Evolutionary conservation across 2,888 invertebrate species (phyloP), one percentile per base, ranked within the genome.

Genomic region (Synergus laeviventris): DNA sequence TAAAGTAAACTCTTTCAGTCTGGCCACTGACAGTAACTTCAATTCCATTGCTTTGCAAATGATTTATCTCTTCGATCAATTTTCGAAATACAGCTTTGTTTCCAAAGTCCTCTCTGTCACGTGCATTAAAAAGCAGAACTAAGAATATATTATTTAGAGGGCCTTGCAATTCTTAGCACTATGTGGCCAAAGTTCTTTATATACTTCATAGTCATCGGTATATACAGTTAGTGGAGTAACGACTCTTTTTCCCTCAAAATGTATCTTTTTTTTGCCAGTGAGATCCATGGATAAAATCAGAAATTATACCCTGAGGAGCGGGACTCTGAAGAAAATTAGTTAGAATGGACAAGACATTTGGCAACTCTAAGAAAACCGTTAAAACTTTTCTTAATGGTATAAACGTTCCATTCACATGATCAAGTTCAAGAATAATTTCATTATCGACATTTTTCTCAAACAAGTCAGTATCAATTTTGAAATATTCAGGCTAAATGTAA

Each of bases 371-470:
- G 16, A 61, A 36, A 61, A n/a, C 7, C 16, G 36, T 61, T 36
- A 61, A 31, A 61, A 61, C 61, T n/a, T 61, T 36, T 36, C 8
- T 61, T 61, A 61, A 16, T 16, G 36, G 16, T 61, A 61, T 61
- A 24, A 36, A 61, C 5, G 14, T 4, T 36, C 36, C n/a, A n/a
- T 36, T 61, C 2, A 61, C 36, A 7, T n/a, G 7, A 7, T n/a
- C 61, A 61, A 16, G 61, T 31, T 61, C 61, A 14, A 61, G 16
- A 36, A n/a, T 36, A 36, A 61, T 31, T 61, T 16, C 1, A 16
- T 36, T 16, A 1, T 61, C 36, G 0, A 61, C n/a, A 8, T 0
- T 31, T 36, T 36, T 61, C 1, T 36, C 24, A 61, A 31, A 61
- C 0, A 36, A 36, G n/a, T 24, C 61, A 16, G 1, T 14, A n/a